These are phyloP conservation scores for Tetranychus piercei DNA, from an alignment of 2,888 invertebrate genomes.

Conservation along the genomic window DNA sequence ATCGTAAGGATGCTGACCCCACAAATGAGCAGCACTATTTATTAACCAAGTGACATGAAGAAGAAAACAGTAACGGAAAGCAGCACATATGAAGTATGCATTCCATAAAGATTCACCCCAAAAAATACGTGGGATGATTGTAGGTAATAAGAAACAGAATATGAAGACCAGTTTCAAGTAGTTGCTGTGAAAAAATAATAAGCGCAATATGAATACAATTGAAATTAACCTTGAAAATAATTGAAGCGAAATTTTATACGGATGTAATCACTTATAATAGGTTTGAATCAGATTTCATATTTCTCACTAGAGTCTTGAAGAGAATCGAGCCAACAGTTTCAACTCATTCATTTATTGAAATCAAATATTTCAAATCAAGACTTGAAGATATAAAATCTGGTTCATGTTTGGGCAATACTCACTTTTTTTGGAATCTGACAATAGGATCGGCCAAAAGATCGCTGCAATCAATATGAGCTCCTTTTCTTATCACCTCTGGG, in stretches of 20 bases:
- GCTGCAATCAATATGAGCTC: constrained; percentile 34
- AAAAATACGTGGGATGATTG: constrained; percentile 55
- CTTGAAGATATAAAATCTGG: too few species aligned
- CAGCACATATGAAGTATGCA: constrained; percentile 60
- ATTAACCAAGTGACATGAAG: constrained; percentile 82
- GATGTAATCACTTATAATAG: neutral
- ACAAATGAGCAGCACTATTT: constrained; percentile 85
- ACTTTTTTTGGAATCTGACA: constrained; percentile 36
- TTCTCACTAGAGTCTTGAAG: too few species aligned
- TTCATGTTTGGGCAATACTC: neutral
- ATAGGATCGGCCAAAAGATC: constrained; percentile 37
- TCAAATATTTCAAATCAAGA: too few species aligned
- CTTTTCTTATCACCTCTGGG: constrained; percentile 36
- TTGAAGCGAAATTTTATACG: neutral
- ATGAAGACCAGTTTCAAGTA: constrained; percentile 34
- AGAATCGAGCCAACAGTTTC: too few species aligned
- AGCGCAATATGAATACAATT: constrained; percentile 8
- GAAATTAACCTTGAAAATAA: neutral
- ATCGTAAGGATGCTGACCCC: constrained; percentile 81
- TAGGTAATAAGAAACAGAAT: constrained; percentile 41
- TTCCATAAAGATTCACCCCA: constrained; percentile 62
- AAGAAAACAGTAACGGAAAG: constrained; percentile 60
- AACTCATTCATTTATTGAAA: too few species aligned
- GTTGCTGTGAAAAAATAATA: constrained; percentile 28
- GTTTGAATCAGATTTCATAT: too few species aligned